Base-by-base conservation (phyloP, 30 jellyfish, hydroid and myxozoan species). In the Calvadosia cruxmelitensis region DNA sequence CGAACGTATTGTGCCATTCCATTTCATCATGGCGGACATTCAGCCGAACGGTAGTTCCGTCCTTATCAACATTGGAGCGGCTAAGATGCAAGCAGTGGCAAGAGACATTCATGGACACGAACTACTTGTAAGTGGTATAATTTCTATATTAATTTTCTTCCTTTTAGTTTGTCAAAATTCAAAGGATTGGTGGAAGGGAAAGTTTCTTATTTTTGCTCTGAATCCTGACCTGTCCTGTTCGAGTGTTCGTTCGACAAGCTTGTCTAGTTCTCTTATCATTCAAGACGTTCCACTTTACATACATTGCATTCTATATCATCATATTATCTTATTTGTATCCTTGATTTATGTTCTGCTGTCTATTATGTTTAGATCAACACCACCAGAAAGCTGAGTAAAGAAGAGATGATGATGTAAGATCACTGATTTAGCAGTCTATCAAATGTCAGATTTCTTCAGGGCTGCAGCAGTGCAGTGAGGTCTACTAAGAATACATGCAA, bases 331-430 rank as follows among this genome's bases (percentile, higher is more conserved):
- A 5, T 20, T 42, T 42, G 10, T 20, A 42, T 20, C 10, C 20
- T 42, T 42, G 57, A 42, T 42, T 5, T 5, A 42, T 42, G 57
- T 42, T 42, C 20, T 42, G 57, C 20, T 42, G 10, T 42, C 15
- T 42, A 27, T 65, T 78, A 49, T 23, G 52, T 68, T 80, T 53
- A 68, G 74, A 73, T 52, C 7, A 79, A 79, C 52, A 33, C 71
- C n/a, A 79, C 92, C 28, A 48, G 79, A 65, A 75, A 79, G 51
- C 66, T 79, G 66, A 69, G 83, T 1, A 67, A 50, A 16, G 92
- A 79, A 35, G 92, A 79, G 50, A 50, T 79, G 27, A 63, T 71
- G 65, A 79, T 80, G 92, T 79, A 33, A 66, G 57, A 5, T 42
- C 20, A 20, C 57, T 42, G 10, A 42, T 42, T 42, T 20, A 5